phyloP scores from a whole-genome alignment of 2,797 vertebrate genomes.

The Craterocephalus amniculus region DNA sequence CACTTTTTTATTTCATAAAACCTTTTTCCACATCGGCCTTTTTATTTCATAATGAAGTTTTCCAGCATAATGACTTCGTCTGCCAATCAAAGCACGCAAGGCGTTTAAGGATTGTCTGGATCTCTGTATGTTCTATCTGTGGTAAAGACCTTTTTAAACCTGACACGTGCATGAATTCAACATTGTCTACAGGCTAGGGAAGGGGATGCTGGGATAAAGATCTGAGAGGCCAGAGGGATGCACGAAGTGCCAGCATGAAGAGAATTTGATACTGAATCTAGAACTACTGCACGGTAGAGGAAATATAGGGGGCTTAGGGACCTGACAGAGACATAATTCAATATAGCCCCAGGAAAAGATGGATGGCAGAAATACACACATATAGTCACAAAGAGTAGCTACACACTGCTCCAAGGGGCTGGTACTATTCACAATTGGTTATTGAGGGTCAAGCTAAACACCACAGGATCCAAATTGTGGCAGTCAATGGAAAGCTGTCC shows the following conservation, averaged over 20 bases:
- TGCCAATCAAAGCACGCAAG: too few relatives aligned
- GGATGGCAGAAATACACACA: conserved; percentile 62
- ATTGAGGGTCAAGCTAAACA: conserved; percentile 69
- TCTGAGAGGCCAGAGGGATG: conserved; percentile 72
- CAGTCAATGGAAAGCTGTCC: conserved; percentile 67
- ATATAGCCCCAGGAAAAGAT: conserved; percentile 74
- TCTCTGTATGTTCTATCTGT: conserved; percentile 59
- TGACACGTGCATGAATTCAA: conserved; percentile 71
- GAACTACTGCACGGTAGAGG: conserved; percentile 75
- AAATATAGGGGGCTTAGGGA: conserved; percentile 83
- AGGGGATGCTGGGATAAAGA: conserved; percentile 72
- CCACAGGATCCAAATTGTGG: conserved; percentile 67
- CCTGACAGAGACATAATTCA: conserved; percentile 87
- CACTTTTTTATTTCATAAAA: too few relatives aligned
- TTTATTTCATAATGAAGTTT: too few relatives aligned
- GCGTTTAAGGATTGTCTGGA: conserved; percentile 45
- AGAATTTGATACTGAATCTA: conserved; percentile 82
- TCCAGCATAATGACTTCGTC: too few relatives aligned
- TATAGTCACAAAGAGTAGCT: conserved; percentile 33
- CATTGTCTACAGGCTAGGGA: conserved; percentile 65
- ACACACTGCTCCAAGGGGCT: conserved; percentile 45
- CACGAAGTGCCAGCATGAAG: conserved; percentile 77
- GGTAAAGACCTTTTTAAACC: conserved; percentile 67
- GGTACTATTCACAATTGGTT: conserved; percentile 65
- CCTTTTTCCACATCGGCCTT: too few relatives aligned